Evolutionary conservation across 2,888 invertebrate species (phyloP).

Genomic region (Sipunculus nudus): DNA sequence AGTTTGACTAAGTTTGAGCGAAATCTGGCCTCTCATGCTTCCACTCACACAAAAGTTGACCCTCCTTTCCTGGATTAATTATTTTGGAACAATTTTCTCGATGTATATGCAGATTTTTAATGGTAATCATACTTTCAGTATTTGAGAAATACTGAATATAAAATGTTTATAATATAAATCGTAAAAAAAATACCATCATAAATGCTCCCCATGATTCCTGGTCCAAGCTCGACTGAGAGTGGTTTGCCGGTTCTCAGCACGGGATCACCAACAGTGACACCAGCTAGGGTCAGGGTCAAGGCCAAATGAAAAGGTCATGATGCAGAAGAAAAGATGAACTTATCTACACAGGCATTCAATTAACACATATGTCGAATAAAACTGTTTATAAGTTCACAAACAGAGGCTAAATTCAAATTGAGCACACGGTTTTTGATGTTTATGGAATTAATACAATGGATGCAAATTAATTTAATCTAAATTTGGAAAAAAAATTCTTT

Average conservation of each 20-base stretch:
- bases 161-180: background rate
- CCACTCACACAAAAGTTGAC: no score
- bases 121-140: background rate
- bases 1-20: no score
- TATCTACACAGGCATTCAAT: constrained; percentile 7
- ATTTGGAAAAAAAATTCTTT: no score
- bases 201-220: constrained; percentile 98
- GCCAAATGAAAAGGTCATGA: no score
- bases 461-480: no score
- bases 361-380: background rate
- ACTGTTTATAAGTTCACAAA: no score
- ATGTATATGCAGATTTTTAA: background rate
- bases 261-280: constrained; percentile 99
- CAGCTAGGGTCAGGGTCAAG: constrained; percentile 73
- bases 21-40: no score
- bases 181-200: constrained; percentile 82
- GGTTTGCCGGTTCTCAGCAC: constrained; percentile 98
- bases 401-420: no score
- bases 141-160: constrained; percentile 25
- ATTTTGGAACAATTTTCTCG: no score
- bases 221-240: constrained; percentile 97
- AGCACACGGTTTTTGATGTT: no score
- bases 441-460: no score
- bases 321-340: background rate
- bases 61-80: no score